Conservation (phyloP, 2,888 invertebrate genomes). For the Meloe dianella region DNA sequence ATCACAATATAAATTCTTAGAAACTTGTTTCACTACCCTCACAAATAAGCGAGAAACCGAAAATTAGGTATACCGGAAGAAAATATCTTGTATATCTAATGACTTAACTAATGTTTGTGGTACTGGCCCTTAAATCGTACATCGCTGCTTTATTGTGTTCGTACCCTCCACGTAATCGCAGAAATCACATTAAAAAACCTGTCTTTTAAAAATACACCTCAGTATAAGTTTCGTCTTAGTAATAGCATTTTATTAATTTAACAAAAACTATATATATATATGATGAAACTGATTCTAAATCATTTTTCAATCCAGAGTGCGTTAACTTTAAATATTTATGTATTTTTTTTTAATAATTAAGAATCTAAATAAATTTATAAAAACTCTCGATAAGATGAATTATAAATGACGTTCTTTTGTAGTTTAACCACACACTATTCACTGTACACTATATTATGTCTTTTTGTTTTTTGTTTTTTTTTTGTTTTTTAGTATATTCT, state of each 20-base stretch:
- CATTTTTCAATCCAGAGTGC: slow-evolving; percentile 2
- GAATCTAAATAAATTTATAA: slow-evolving; percentile 24
- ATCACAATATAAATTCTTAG: too few species aligned
- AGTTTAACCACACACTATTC: slow-evolving; percentile 40
- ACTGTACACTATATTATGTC: slow-evolving; percentile 50
- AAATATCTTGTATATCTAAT: too few species aligned
- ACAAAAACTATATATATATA: neutral
- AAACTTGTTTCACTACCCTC: too few species aligned
- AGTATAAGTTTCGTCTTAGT: neutral
- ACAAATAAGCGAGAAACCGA: too few species aligned
- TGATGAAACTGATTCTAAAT: neutral
- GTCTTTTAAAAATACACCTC: neutral
- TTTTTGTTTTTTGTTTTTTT: slow-evolving; percentile 20
- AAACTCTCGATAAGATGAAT: slow-evolving; percentile 12
- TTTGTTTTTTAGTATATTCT: neutral
- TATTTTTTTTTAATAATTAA: neutral
- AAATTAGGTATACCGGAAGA: too few species aligned
- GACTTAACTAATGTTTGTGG: neutral
- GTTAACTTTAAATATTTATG: neutral
- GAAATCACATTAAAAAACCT: neutral
- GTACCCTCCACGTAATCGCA: neutral
- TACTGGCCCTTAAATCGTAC: neutral
- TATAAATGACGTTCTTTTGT: slow-evolving; percentile 35
- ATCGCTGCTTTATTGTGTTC: neutral
- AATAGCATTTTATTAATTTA: neutral